Evolutionary conservation across 2,888 invertebrate species (phyloP), one percentile per base, ranked within the genome.

Genomic region (Spisula solida): DNA sequence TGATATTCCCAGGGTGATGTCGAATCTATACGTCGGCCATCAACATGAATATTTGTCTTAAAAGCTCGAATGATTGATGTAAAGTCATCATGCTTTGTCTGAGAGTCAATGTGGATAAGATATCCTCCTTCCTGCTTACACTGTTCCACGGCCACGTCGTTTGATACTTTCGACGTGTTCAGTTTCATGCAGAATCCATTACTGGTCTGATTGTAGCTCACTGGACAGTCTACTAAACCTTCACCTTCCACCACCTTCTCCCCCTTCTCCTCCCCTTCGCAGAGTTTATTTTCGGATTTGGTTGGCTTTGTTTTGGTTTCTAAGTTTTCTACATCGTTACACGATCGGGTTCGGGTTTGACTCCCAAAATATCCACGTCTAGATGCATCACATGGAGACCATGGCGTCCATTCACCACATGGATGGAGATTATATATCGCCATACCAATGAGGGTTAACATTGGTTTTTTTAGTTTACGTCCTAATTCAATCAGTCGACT

Each of bases 391-490:
- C 82, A 82, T 60, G 31, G 6, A n/a, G 82, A 60, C 82, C 82
- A 82, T 70, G 60, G 41, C 14, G 82, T 34, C 82, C 82, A 82
- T 25, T 41, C 82, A 0, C 25, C 18, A 12, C 82, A 82, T 16
- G 34, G 56, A 70, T 82, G 82, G 1, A 41, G 29, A 60, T 60
- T 82, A 12, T 81, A 25, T 5, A 82, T 48, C 14, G 70, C 70
- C 82, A 70, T 66, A n/a, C 82, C 82, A n/a, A 82, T 29, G 6
- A 82, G 16, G 4, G 82, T 82, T 12, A 82, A 56, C 31, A 82
- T 25, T 4, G 82, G 82, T 29, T 82, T 66, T 2, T 70, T 41
- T 0, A 66, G 29, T 47, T 70, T 66, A 29, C 82, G 1, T 25
- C 82, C 82, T 1, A 82, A 25, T 25, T 70, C 29, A 6, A 82